Percentiles rank a stretch among this genome's conserved stretches.
Conservation (phyloP, 2,797 vertebrate species). For the Dendrocincla tyrannina region DNA sequence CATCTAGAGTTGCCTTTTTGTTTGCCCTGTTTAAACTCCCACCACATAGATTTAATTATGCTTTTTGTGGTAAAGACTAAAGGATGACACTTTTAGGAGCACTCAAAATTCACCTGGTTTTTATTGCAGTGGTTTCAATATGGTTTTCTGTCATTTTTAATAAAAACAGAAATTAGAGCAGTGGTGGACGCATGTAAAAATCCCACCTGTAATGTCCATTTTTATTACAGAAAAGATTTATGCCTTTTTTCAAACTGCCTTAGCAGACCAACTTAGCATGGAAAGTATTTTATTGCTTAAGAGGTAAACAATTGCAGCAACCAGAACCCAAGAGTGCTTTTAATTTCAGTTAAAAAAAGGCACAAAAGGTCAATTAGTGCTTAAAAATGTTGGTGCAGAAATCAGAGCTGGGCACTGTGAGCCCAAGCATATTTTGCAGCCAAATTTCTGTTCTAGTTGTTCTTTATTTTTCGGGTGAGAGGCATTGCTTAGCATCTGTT, state of each 20-base stretch:
- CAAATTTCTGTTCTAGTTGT: background rate
- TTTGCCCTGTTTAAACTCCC: background rate
- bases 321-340: background rate
- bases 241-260: background rate
- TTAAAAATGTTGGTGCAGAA: background rate
- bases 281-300: background rate
- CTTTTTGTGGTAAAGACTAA: background rate
- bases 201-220: background rate
- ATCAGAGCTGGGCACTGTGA: background rate
- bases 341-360: background rate
- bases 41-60: background rate
- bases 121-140: slow-evolving; percentile 6
- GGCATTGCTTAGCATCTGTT: background rate
- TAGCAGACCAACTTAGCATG: background rate
- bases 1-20: background rate
- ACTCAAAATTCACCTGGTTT: background rate
- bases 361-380: background rate
- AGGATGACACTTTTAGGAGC: background rate
- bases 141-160: background rate
- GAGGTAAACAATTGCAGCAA: background rate
- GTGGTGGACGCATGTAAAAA: background rate
- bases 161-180: background rate
- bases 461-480: background rate
- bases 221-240: background rate
- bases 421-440: background rate